Evolutionary conservation across 2,797 vertebrate genomes (phyloP).

Genomic region (Psittacula echo): DNA sequence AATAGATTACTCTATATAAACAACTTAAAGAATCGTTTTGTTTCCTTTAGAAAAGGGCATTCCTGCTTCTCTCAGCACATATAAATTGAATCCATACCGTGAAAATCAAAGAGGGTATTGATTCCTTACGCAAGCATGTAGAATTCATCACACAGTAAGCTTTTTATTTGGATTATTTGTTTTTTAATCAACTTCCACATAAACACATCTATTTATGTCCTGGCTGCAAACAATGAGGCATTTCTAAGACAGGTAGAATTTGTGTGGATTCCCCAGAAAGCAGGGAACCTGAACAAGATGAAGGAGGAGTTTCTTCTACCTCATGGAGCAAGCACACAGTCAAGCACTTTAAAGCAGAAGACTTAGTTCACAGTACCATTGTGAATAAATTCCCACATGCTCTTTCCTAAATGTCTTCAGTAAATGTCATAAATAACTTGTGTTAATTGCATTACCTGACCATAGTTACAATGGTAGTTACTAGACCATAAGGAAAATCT

Average conservation of each 20-base stretch:
- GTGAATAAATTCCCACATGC: neutral
- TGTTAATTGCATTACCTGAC: neutral
- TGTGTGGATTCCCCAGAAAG: neutral
- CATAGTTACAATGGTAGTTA: neutral
- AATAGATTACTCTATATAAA: constrained; percentile 37
- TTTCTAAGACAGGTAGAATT: neutral
- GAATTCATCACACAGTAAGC: neutral
- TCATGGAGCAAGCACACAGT: neutral
- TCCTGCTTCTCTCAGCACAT: constrained; percentile 39
- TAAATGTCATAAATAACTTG: neutral
- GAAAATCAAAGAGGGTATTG: constrained; percentile 38
- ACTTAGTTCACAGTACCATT: neutral
- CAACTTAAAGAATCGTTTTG: neutral
- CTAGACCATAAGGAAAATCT: neutral
- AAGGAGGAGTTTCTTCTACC: neutral
- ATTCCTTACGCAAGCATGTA: neutral
- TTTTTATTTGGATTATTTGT: neutral
- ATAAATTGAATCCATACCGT: constrained; percentile 21
- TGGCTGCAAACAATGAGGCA: neutral
- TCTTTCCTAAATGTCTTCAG: neutral
- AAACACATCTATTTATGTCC: neutral
- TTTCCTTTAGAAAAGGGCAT: neutral
- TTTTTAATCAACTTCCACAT: constrained; percentile 22
- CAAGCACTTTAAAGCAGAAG: neutral
- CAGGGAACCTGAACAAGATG: neutral